These are phyloP conservation scores for Aulostomus chinensis DNA, from an alignment of 2,797 vertebrate species.

Conservation along the genomic window DNA sequence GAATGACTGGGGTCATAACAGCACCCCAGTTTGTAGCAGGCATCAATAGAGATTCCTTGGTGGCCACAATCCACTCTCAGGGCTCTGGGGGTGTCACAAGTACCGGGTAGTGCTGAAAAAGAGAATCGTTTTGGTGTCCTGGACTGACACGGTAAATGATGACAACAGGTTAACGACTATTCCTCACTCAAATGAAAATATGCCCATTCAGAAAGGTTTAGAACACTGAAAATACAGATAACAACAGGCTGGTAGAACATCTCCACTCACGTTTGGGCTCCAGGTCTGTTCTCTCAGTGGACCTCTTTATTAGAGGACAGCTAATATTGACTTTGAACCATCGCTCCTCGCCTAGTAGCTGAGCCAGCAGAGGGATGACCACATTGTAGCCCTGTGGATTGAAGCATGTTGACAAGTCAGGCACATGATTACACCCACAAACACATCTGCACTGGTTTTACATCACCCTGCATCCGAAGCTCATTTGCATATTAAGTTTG, in stretches of 20 bases:
- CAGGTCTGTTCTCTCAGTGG: neutral
- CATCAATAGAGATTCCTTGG: constrained; percentile 22
- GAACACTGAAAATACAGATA: neutral
- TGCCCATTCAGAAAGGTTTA: too few species aligned
- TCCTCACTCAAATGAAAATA: too few species aligned
- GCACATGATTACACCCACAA: neutral
- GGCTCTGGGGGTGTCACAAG: constrained; percentile 39
- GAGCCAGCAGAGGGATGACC: constrained; percentile 61
- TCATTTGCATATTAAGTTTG: neutral
- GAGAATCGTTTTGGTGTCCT: neutral
- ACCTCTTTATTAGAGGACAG: constrained; percentile 65
- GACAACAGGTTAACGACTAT: too few species aligned
- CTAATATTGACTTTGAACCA: constrained; percentile 73
- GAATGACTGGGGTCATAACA: constrained; percentile 51
- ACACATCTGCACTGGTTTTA: neutral
- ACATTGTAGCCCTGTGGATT: constrained; percentile 51
- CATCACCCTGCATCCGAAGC: neutral
- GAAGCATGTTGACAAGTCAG: neutral
- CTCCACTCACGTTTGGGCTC: constrained; percentile 49
- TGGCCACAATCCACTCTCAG: constrained; percentile 61
- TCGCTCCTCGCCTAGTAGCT: constrained; percentile 48
- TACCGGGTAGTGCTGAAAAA: constrained; percentile 37
- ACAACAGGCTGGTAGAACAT: neutral
- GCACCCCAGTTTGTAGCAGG: constrained; percentile 65
- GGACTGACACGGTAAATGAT: too few species aligned